phyloP scores from a whole-genome alignment of 2,888 invertebrate genomes.

The Dasysyrphus albostriatus region DNA sequence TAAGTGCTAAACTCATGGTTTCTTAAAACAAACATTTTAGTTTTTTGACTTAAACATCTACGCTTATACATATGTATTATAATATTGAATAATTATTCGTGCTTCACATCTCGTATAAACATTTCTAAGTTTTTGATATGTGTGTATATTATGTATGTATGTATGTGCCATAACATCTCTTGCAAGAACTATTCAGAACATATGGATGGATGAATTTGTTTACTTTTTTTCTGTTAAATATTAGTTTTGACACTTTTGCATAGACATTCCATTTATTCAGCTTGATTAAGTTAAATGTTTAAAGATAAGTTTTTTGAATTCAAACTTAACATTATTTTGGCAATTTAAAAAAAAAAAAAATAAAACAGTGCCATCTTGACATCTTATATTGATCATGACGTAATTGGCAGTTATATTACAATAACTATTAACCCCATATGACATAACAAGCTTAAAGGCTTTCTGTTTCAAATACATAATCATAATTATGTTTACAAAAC shows the following conservation, averaged over 20 bases:
- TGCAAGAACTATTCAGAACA: neutral
- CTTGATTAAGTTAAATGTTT: too few relatives aligned
- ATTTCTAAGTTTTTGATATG: too few relatives aligned
- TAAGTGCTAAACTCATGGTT: neutral
- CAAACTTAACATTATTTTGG: neutral
- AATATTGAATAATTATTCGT: neutral
- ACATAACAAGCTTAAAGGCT: slow-evolving; percentile 1
- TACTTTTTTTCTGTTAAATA: neutral
- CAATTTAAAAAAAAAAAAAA: neutral
- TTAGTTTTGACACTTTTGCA: neutral
- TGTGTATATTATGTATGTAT: too few relatives aligned
- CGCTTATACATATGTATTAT: neutral
- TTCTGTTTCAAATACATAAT: neutral
- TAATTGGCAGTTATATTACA: neutral
- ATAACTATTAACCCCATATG: neutral
- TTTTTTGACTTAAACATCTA: neutral
- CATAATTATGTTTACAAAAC: neutral
- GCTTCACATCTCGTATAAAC: neutral
- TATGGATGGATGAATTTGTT: neutral
- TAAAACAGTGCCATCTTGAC: neutral
- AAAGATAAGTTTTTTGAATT: too few relatives aligned
- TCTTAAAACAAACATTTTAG: neutral
- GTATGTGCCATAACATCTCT: neutral
- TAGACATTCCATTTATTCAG: neutral
- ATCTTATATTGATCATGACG: neutral